Base-by-base conservation (phyloP, 2,113 vertebrate species). In the Vidua macroura region DNA sequence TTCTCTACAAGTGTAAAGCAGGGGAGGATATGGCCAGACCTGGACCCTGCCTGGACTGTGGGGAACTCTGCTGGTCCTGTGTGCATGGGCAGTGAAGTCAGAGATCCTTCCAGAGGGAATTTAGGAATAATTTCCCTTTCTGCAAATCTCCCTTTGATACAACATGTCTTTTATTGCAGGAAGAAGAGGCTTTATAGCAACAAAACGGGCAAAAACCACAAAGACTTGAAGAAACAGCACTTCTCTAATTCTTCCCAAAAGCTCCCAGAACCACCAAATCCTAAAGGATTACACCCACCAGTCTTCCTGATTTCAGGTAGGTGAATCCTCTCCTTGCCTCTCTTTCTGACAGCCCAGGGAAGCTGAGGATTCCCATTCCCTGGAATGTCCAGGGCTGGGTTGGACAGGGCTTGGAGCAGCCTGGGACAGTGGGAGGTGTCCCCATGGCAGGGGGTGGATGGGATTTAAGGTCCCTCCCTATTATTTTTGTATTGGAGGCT, bases 161-260 rank as follows among this genome's bases (percentile, higher is more conserved):
- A 86, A 30, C 5, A 0, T 83, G 19, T 81, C 0, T 92, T 86
- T 80, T 55, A 3, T 97, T 97, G 58, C 95, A 98, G 98, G 96
- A 96, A 95, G 95, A 98, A 97, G 95, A 96, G 64, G 23, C 52
- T 79, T 96, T 75, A 89, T 66, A 27, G 17, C 80, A 74, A 79
- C 37, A 53, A 41, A 88, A 46, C 31, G 6, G 49, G 44, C 86
- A 88, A 90, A 88, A 88, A 88, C 60, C 44, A 2, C 35, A 77
- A 94, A 96, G 52, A 72, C 93, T 63, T 84, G 68, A 93, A 88
- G 73, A 85, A 96, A 68, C 83, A 80, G 91, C 97, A 96, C 92
- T 92, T 97, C 84, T 88, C 67, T 44, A 53, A 67, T 94, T 77
- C 69, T 89, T 77, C 49, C 90, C 77, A 25, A 13, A 90, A 84